Base-by-base conservation (phyloP, 2,888 invertebrate genomes). In the Ypsolopha scabrella region DNA sequence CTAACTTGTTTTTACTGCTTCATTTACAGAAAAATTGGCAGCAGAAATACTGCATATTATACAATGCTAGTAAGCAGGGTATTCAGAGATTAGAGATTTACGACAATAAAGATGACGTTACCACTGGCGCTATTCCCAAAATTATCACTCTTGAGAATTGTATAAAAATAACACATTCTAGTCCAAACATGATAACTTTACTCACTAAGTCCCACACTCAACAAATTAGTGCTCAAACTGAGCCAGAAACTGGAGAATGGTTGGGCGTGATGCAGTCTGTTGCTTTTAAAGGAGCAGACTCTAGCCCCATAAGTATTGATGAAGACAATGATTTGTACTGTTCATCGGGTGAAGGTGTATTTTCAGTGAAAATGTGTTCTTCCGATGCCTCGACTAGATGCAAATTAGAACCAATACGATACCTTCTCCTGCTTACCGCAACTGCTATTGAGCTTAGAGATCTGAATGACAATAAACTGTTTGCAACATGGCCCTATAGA, bases 311-410 rank as follows among this genome's bases (percentile, higher is more conserved):
- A 36, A 81, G 80, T 53, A 91, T 94, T 66, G 94, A 95, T 78
- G 94, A 94, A 80, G 94, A 95, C 64, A 95, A 95, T 75, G 95
- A 95, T 73, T 80, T 95, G n/a, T 95, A 95, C 69, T 94, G 94
- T 68, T 93, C 94, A 41, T 93, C 93, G 53, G 93, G 93, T 33
- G 94, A 95, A 79, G 94, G 93, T 49, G 87, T 94, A 11, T 95
- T 94, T 69, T 90, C 90, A 51, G 94, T 95, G 1, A 93, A 90
- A 73, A 87, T 95, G 63, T 90, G 92, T 58, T 87, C 92, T 39
- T 94, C 94, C 1, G 93, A 94, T 55, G 94, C 94, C 2, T 94
- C 94, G 1, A 89, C 88, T 47, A 88, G 93, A 55, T 94, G 94
- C 72, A 90, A 91, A 48, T 83, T 95, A 54, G 92, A 92, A 62